Base-by-base conservation (phyloP, 2,113 vertebrate species). In the Hippocampus barbouri region DNA sequence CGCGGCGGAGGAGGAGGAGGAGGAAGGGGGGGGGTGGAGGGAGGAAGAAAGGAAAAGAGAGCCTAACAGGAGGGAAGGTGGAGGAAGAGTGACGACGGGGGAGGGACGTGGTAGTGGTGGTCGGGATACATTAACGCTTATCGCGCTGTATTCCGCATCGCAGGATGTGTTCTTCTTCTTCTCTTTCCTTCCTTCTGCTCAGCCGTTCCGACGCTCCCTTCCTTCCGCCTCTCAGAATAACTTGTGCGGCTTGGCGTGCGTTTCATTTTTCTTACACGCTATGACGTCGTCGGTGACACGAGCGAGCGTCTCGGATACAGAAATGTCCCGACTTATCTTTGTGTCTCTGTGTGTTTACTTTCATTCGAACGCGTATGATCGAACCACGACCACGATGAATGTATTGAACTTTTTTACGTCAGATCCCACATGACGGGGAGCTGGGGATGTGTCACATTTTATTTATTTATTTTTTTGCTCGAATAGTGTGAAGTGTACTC, bases 41-140 rank as follows among this genome's bases (percentile, higher is more conserved):
- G 83, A 86, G 82, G 83, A 75, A 86, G 84, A 73, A 85, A 86
- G 87, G 85, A 80, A 88, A 80, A 86, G 82, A 83, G 85, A 72
- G 85, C 83, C 89, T 85, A 90, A 89, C 78, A 57, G 83, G 85
- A 86, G 82, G 79, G 77, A 77, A 82, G 75, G 70, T 78, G 83
- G 74, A 56, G 57, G 68, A 59, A 9, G 27, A 59, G 56, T 59
- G 56, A 10, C 38, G 1, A 47, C 61, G 86, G 80, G 80, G 84
- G 84, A 61, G 79, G 64, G 76, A 63, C 20, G 49, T 1, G 21
- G n/a, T 43, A 1, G 49, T 1, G 21, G 11, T 5, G 43, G 41
- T 66, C 64, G 87, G 85, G 84, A 89, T 90, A 89, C 79, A 91
- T 90, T 89, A 89, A 89, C 83, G 87, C 87, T 87, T 88, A 89